Evolutionary conservation across 2,888 invertebrate genomes (phyloP), one percentile per base, ranked within the genome.

Genomic region (Rapana venosa): DNA sequence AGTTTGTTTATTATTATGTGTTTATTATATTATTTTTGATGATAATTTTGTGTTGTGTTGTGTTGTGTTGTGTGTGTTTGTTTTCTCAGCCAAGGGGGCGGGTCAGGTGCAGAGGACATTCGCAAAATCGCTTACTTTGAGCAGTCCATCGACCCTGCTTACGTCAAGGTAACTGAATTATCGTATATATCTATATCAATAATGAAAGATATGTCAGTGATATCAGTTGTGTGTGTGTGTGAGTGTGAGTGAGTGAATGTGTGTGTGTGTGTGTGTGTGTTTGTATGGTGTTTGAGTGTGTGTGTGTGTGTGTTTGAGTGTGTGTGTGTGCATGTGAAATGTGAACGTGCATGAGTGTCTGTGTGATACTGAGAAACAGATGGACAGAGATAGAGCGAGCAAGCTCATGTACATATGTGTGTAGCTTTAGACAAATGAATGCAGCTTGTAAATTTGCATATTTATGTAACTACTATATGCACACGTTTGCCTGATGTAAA

Each of bases 71-170:
- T 74, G 26, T 30, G 74, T 74, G 74, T 66, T 47, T 85, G 13
- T 83, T 22, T 15, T 15, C 35, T 86, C 92, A 95, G 95, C 87
- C 92, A 93, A 88, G 95, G 95, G 26, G 95, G 95, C 77, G 95
- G 95, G 17, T 84, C 90, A 8, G 95, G 95, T 15, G 89, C 92
- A 6, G 94, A 91, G 17, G 94, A 95, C 77, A 95, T 95, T 87
- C 92, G 95, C 77, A 95, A 95, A 90, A 92, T 95, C 88, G 95
- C 95, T 17, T 95, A 95, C 91, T 95, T 93, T 93, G 95, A 95
- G 90, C 95, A 95, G 90, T 95, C 94, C 47, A 94, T 95, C 66
- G 95, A 95, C 89, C 95, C 95, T 35, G 89, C 91, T n/a, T 91
- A 94, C 32, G 88, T 94, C 4, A 91, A 93, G 93, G 95, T 95